phyloP scores from a whole-genome alignment of 2,113 vertebrate genomes.

The Ictalurus punctatus region DNA sequence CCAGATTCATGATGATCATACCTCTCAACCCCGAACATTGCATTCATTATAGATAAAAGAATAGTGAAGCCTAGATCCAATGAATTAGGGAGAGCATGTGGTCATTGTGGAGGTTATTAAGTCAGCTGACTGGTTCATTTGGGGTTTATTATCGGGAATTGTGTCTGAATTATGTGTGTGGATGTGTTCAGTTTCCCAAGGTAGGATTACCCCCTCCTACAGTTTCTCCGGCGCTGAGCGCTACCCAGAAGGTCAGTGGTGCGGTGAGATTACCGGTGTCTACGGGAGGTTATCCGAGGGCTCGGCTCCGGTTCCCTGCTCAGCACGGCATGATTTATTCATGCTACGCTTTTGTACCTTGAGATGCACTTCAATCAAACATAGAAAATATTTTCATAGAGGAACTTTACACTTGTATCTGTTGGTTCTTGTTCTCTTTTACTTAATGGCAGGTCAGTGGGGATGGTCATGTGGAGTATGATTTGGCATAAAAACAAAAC shows the following conservation, averaged over 20 bases:
- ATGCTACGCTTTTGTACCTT: constrained; percentile 20
- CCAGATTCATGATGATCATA: not conserved
- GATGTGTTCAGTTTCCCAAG: constrained; percentile 31
- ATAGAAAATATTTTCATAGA: constrained; percentile 12
- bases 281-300: constrained; percentile 11
- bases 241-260: constrained; percentile 21
- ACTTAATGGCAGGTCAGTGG: not conserved
- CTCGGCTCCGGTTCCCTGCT: constrained; percentile 36
- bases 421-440: not conserved
- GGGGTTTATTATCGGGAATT: constrained; percentile 6
- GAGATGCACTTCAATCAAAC: constrained; percentile 1
- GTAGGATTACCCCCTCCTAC: constrained; percentile 51
- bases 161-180: not conserved
- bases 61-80: not conserved
- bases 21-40: not conserved
- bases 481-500: constrained; percentile 1
- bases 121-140: not conserved
- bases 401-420: not conserved
- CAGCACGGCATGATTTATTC: constrained; percentile 43
- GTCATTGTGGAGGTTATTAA: not conserved
- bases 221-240: constrained; percentile 22
- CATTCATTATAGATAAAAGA: constrained; percentile 1
- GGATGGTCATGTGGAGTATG: not conserved
- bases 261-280: constrained; percentile 18
- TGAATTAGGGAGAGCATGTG: not conserved